These are phyloP conservation scores for Cerceris rybyensis DNA, from an alignment of 2,888 invertebrate species.

Conservation along the genomic window DNA sequence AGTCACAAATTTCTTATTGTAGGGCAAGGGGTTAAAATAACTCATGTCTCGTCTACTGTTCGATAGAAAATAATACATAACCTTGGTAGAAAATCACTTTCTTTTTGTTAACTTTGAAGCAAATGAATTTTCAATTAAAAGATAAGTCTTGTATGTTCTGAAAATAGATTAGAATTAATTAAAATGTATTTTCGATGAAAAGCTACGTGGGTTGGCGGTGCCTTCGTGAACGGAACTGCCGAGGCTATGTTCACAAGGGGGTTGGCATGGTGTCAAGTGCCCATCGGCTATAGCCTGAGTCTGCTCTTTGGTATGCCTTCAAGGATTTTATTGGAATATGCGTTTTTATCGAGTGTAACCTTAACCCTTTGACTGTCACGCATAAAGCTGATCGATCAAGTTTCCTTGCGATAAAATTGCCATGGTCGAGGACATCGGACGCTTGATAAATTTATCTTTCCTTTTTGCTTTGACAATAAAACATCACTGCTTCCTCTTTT, in stretches of 20 bases:
- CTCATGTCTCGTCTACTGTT: too few species aligned
- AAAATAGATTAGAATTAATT: neutral
- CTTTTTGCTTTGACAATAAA: neutral
- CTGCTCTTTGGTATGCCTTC: slow-evolving; percentile 85
- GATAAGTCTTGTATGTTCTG: too few species aligned
- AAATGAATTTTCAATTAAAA: too few species aligned
- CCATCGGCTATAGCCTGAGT: slow-evolving; percentile 88
- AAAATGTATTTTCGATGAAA: slow-evolving; percentile 22
- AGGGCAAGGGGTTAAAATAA: too few species aligned
- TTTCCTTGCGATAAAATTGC: slow-evolving; percentile 20
- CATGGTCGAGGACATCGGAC: slow-evolving; percentile 41
- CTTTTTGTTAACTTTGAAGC: too few species aligned
- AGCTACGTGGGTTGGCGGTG: slow-evolving; percentile 85
- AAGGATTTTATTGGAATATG: neutral
- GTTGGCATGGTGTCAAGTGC: slow-evolving; percentile 87
- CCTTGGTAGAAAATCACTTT: too few species aligned
- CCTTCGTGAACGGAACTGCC: slow-evolving; percentile 89
- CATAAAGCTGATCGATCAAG: slow-evolving; percentile 27
- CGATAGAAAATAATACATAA: too few species aligned
- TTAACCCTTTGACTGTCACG: slow-evolving; percentile 48
- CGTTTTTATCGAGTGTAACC: slow-evolving; percentile 30
- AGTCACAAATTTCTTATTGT: too few species aligned
- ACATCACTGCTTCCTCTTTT: neutral
- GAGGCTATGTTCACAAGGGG: slow-evolving; percentile 86
- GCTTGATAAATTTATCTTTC: slow-evolving; percentile 34